These are phyloP conservation scores for Ctenoplectra terminalis DNA, from an alignment of 1,140 invertebrate genomes.

Conservation along the genomic window DNA sequence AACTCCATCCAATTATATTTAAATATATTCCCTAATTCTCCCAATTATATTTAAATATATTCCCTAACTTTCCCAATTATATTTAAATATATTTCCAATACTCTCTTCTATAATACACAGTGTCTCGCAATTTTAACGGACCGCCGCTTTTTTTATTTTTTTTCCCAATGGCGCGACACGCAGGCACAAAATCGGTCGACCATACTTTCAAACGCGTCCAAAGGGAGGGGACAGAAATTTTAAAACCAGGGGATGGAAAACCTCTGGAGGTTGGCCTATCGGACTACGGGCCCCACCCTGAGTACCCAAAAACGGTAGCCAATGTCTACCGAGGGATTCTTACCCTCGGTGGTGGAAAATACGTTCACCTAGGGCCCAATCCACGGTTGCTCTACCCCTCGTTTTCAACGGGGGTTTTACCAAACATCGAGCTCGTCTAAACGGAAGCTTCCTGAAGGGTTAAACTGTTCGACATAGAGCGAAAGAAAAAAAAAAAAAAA, in stretches of 20 bases:
- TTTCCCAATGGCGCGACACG: slow-evolving; percentile 39
- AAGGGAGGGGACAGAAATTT: slow-evolving; percentile 13
- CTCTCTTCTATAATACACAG: no score
- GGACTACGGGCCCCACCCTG: slow-evolving; percentile 47
- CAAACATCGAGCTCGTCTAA: no score
- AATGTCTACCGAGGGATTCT: slow-evolving; percentile 38
- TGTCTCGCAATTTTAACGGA: slow-evolving; percentile 43
- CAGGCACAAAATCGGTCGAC: slow-evolving; percentile 32
- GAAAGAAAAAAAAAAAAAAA: no score
- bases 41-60: no score
- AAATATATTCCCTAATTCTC: no score
- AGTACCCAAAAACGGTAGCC: slow-evolving; percentile 39
- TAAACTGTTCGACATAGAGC: no score
- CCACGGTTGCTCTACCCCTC: neutral
- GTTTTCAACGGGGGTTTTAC: neutral
- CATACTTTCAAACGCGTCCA: slow-evolving; percentile 31
- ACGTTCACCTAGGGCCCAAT: neutral
- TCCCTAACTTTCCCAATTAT: no score
- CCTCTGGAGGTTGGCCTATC: slow-evolving; percentile 23
- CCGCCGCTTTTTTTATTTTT: slow-evolving; percentile 19
- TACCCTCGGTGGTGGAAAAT: neutral
- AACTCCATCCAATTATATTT: no score
- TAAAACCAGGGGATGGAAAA: slow-evolving; percentile 34
- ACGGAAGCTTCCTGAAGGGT: no score
- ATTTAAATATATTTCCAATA: no score